Base-by-base conservation (phyloP, 1,140 invertebrate species). In the Mya arenaria region DNA sequence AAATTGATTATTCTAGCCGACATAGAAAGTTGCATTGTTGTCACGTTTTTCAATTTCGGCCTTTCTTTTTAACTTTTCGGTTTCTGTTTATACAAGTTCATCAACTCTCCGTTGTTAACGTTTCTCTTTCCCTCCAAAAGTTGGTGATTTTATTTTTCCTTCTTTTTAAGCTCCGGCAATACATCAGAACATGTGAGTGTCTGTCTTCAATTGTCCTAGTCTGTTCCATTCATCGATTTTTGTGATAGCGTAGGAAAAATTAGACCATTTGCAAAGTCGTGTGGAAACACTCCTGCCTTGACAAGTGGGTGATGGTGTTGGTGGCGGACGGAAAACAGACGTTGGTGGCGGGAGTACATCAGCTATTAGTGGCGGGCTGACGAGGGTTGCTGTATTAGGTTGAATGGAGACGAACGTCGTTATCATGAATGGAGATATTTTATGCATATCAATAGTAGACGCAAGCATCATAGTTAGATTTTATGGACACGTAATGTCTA, bases 251-350 rank as follows among this genome's bases (percentile, higher is more conserved):
- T 10, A 5, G 72, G 72, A 15, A 28, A 55, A 25, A 65, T 34
- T 5, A 68, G 36, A 4, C 39, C 65, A 68, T 68, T 68, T 39
- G 44, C 65, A 13, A 75, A 39, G 19, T 75, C 72, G 15, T 75
- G 6, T 28, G 72, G 55, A 28, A 75, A 62, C 1, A 75, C 37
- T 25, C 72, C 72, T n/a, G 72, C 72, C 30, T 60, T 63, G 28
- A 75, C 55, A 6, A 73, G 34, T 32, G 48, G 69, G 25, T 41
- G 66, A 6, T n/a, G n/a, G n/a, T n/a, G n/a, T n/a, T 28, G 23
- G 37, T 28, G 15, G 1, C 15, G 8, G 30, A 19, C 32, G 23
- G 5, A 6, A 6, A n/a, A n/a, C n/a, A n/a, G n/a, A n/a, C n/a
- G n/a, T n/a, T n/a, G n/a, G n/a, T n/a, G n/a, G n/a, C n/a, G n/a